These are phyloP conservation scores for Epinephelus malabaricus DNA, from an alignment of 2,797 vertebrate species.

Conservation along the genomic window DNA sequence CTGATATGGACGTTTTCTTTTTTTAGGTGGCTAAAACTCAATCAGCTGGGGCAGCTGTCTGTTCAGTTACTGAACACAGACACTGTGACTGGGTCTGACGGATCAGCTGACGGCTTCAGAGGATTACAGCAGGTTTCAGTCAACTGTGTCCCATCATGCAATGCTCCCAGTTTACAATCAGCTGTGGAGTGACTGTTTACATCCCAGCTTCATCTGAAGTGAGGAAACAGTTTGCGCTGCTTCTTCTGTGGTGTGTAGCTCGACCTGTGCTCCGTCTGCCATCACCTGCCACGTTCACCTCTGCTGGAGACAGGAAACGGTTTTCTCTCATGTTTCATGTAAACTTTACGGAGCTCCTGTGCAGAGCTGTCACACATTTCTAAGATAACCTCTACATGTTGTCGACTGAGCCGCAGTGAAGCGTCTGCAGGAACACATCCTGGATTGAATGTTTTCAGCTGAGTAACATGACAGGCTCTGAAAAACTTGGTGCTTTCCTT, in stretches of 20 bases:
- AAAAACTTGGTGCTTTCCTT: slow-evolving; percentile 46
- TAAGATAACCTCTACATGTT: not conserved
- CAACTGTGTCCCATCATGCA: not conserved
- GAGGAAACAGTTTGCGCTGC: slow-evolving; percentile 23
- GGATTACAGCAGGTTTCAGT: too few species aligned
- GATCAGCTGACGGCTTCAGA: too few species aligned
- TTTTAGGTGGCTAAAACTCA: too few species aligned
- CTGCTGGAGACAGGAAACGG: slow-evolving; percentile 27
- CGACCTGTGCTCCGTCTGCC: slow-evolving; percentile 47
- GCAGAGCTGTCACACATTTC: not conserved
- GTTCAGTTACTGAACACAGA: too few species aligned
- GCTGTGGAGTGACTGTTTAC: slow-evolving; percentile 19
- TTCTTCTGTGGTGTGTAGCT: slow-evolving; percentile 11
- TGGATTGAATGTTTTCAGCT: slow-evolving; percentile 22
- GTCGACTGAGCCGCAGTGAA: not conserved
- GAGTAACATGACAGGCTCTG: slow-evolving; percentile 20
- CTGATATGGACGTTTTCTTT: too few species aligned
- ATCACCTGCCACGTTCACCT: slow-evolving; percentile 22
- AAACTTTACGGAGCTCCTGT: slow-evolving; percentile 7
- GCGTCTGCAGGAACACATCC: not conserved
- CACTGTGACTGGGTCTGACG: too few species aligned
- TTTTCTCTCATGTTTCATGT: slow-evolving; percentile 22
- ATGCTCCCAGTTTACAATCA: not conserved
- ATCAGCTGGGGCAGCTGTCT: too few species aligned
- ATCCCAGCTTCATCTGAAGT: not conserved